Evolutionary conservation across 2,888 invertebrate species (phyloP).

Genomic region (Mesochorus sp.): DNA sequence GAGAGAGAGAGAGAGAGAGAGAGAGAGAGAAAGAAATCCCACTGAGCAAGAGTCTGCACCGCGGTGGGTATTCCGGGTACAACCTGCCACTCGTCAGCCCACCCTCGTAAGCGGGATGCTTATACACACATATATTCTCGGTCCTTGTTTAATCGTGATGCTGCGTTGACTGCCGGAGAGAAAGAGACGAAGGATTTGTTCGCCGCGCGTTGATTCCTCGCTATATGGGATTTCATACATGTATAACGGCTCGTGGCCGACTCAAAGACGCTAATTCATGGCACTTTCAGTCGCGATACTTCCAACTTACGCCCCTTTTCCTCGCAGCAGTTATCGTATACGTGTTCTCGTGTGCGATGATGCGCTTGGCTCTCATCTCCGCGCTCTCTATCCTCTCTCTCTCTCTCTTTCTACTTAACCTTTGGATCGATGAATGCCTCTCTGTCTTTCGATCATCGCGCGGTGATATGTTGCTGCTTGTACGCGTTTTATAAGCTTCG

Average conservation of each 20-base stretch:
- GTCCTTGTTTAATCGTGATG: constrained; percentile 40
- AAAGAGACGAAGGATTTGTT: constrained; percentile 39
- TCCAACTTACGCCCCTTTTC: not conserved
- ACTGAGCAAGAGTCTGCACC: constrained; percentile 76
- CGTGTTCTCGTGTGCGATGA: constrained; percentile 37
- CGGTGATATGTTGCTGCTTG: constrained; percentile 54
- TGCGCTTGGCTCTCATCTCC: constrained; percentile 56
- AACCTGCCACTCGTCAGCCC: constrained; percentile 81
- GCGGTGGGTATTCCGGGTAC: constrained; percentile 81
- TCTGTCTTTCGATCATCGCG: not conserved
- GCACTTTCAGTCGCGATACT: not conserved
- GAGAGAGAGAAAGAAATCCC: constrained; percentile 71
- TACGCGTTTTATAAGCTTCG: constrained; percentile 34
- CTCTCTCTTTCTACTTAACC: no score
- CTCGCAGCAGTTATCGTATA: not conserved
- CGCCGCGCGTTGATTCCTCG: constrained; percentile 45
- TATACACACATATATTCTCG: constrained; percentile 10
- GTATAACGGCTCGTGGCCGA: not conserved
- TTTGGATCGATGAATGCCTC: constrained; percentile 2
- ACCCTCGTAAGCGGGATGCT: constrained; percentile 74
- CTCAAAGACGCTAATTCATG: not conserved
- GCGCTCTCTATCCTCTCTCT: constrained; percentile 1
- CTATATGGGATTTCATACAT: not conserved
- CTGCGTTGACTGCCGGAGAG: constrained; percentile 59
- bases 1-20: not conserved